Conservation (phyloP, 2,888 invertebrate genomes). For the Drosophila buzzatii region DNA sequence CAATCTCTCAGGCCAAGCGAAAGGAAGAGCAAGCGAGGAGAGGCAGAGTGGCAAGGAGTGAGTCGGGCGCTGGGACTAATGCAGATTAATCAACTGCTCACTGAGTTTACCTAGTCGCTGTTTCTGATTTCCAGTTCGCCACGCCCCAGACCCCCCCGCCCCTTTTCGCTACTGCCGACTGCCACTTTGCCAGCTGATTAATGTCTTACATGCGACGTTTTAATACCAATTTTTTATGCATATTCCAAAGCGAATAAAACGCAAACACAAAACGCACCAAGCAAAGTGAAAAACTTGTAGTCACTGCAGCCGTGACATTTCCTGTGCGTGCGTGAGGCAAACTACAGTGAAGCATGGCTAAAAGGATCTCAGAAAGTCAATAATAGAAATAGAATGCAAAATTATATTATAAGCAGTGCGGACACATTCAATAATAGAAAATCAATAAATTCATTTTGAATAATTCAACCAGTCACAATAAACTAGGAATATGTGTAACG, state of each 20-base stretch:
- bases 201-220: constrained; percentile 81
- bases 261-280: constrained; percentile 32
- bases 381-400: background rate
- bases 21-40: background rate
- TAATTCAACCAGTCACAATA: too few species aligned
- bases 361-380: background rate
- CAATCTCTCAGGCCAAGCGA: constrained; percentile 24
- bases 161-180: constrained; percentile 49
- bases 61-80: constrained; percentile 29
- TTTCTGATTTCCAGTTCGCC: constrained; percentile 35
- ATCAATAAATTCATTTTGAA: too few species aligned
- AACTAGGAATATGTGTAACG: too few species aligned
- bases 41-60: background rate
- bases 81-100: constrained; percentile 80
- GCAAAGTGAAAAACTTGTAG: constrained; percentile 68
- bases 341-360: constrained; percentile 38
- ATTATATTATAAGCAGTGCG: too few species aligned
- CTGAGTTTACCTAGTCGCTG: constrained; percentile 66
- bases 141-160: background rate
- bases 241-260: constrained; percentile 63
- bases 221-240: constrained; percentile 81
- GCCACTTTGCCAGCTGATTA: constrained; percentile 79
- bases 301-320: constrained; percentile 71
- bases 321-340: constrained; percentile 68
- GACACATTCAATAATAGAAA: too few species aligned